Base-by-base conservation (phyloP, 2,797 vertebrate species). In the Rallus crepitans region DNA sequence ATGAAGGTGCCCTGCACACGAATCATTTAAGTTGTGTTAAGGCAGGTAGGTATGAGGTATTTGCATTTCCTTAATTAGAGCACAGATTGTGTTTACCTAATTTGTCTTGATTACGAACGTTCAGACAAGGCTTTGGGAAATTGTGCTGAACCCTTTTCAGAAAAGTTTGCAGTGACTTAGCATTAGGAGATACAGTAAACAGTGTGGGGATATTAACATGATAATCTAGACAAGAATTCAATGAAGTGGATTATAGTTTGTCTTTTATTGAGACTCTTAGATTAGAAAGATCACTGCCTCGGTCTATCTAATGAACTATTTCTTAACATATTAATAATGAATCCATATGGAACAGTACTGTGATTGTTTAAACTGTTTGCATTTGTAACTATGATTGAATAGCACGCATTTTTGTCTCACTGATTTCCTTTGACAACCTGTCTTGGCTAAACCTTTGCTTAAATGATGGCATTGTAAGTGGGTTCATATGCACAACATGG, bases 21-120 rank as follows among this genome's bases (percentile, higher is more conserved):
- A 86, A 81, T 72, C 78, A 81, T 50, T 91, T 73, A 91, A 56
- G 75, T 88, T 87, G 6, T 76, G 70, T 85, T 75, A 69, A 88
- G 65, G 39, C 20, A 92, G 42, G 65, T 71, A 83, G 48, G 61
- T 71, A 86, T 75, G 37, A 92, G 40, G 16, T 53, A 87, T 76
- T 87, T 18, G 0, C 39, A 78, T 90, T 89, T 95, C 68, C 65
- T 83, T 64, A 88, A 73, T 65, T 61, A 57, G 33, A 68, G 27
- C 15, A 91, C 63, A 81, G 65, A 30, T 40, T 81, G 19, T 75
- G 84, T 90, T 96, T 93, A 47, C 40, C 28, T 84, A 78, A 82
- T 83, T 93, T 9, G 1, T 71, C 72, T 71, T 91, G 57, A 75
- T 88, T 85, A 53, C 35, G 25, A 60, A 88, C 57, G 33, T 57